These are phyloP conservation scores for Psilanteris sp. DNA, from an alignment of 1,140 invertebrate species.

Conservation along the genomic window DNA sequence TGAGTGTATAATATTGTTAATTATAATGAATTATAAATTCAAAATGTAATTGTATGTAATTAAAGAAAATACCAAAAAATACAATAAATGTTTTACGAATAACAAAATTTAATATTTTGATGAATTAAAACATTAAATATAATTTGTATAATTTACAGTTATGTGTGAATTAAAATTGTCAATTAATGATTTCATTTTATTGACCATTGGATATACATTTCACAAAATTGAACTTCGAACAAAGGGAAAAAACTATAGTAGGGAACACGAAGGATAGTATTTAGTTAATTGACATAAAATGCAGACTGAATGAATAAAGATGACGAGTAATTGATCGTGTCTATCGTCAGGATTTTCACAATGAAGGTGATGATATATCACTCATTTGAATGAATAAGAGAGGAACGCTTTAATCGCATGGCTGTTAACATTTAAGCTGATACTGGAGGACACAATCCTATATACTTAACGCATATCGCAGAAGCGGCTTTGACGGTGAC, in stretches of 20 bases:
- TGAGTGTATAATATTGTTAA: too few relatives aligned
- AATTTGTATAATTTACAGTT: too few relatives aligned
- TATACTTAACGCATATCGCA: constrained; percentile 49
- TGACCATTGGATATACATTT: too few relatives aligned
- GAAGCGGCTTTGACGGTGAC: constrained; percentile 67
- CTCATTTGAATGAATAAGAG: constrained; percentile 43
- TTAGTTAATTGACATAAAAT: constrained; percentile 27
- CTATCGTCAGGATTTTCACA: constrained; percentile 22
- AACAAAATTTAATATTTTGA: too few relatives aligned
- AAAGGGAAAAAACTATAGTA: not conserved
- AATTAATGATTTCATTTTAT: too few relatives aligned
- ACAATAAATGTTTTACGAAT: too few relatives aligned
- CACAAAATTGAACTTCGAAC: constrained; percentile 6
- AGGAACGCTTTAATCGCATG: constrained; percentile 42
- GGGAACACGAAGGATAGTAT: constrained; percentile 21
- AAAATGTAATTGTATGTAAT: too few relatives aligned
- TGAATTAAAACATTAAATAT: too few relatives aligned
- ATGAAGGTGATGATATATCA: constrained; percentile 52
- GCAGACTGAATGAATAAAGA: constrained; percentile 16
- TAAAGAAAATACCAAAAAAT: too few relatives aligned
- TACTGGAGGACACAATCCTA: constrained; percentile 48
- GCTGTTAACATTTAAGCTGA: constrained; percentile 52
- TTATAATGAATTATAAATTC: too few relatives aligned
- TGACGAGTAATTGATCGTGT: constrained; percentile 12
- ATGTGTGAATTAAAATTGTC: too few relatives aligned